Base-by-base conservation (phyloP, 2,113 vertebrate species). In the Phrynosoma platyrhinos region DNA sequence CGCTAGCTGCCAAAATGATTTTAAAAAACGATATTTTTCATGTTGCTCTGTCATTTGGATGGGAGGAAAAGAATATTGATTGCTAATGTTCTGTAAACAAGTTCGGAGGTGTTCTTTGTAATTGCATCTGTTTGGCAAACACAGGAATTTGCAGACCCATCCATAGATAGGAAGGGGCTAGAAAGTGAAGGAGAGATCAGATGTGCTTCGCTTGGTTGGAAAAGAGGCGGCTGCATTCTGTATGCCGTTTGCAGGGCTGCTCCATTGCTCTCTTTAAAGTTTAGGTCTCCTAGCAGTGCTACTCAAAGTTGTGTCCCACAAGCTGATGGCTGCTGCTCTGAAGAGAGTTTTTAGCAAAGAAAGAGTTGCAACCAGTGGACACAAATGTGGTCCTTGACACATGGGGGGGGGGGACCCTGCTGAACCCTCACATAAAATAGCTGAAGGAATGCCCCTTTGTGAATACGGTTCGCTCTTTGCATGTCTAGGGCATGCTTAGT, bases 1-100 rank as follows among this genome's bases (percentile, higher is more conserved):
- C 84, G 32, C 30, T 68, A 64, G 82, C 89, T 76, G 82, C 89
- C 93, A 94, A 88, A 89, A 80, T 68, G 30, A 80, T 40, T 47
- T 47, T 6, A 4, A 88, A 40, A 81, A 84, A 53, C n/a, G 30
- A 71, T 76, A 88, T 93, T 90, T 83, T 86, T 93, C 87, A 80
- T 68, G 53, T 87, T n/a, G 78, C 89, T 76, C 58, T 91, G 64
- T 77, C 58, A 8, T 76, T 84, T 83, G 86, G 88, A 88, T 87
- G 6, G 32, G 76, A 30, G 53, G 71, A 23, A 32, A 21, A 12
- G 32, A 52, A 36, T 53, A 88, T 90, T 88, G 79, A 77, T 89
- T 79, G 0, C 87, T 90, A 85, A 84, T 25, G 47, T 87, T 87
- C 66, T 55, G 69, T 88, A 85, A 92, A 90, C 84, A 88, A 81